These are phyloP conservation scores for Amphimallon solstitiale DNA, from an alignment of 2,888 invertebrate species.

Conservation along the genomic window DNA sequence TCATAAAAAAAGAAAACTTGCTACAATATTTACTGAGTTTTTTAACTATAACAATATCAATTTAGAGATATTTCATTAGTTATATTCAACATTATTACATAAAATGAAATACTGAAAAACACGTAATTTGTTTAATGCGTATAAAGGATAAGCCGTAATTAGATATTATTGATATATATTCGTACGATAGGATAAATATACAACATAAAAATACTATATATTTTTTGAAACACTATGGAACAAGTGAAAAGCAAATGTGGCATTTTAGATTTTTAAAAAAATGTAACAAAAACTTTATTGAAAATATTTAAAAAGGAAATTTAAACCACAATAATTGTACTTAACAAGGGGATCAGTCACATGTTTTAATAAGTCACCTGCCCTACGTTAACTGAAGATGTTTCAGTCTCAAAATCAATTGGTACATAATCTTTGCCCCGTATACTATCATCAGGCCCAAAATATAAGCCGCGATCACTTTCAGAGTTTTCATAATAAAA, in stretches of 20 bases:
- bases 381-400: constrained; percentile 14
- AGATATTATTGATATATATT: too few relatives aligned
- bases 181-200: too few relatives aligned
- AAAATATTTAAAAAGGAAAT: constrained; percentile 5
- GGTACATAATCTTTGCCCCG: constrained; percentile 17
- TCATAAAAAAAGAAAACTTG: too few relatives aligned
- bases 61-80: not conserved
- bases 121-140: too few relatives aligned
- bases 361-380: constrained; percentile 19
- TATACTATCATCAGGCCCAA: constrained; percentile 12
- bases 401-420: constrained; percentile 14
- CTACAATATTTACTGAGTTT: too few relatives aligned
- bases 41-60: not conserved
- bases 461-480: not conserved
- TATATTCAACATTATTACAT: not conserved
- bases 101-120: not conserved
- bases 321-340: constrained; percentile 24
- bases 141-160: too few relatives aligned
- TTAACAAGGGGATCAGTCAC: constrained; percentile 23
- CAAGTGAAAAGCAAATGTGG: not conserved
- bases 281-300: not conserved
- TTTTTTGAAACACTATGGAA: not conserved
- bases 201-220: not conserved
- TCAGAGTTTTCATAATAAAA: constrained; percentile 11
- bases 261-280: not conserved